Evolutionary conservation across 1,140 invertebrate species (phyloP).

Genomic region (Lithobius niger): DNA sequence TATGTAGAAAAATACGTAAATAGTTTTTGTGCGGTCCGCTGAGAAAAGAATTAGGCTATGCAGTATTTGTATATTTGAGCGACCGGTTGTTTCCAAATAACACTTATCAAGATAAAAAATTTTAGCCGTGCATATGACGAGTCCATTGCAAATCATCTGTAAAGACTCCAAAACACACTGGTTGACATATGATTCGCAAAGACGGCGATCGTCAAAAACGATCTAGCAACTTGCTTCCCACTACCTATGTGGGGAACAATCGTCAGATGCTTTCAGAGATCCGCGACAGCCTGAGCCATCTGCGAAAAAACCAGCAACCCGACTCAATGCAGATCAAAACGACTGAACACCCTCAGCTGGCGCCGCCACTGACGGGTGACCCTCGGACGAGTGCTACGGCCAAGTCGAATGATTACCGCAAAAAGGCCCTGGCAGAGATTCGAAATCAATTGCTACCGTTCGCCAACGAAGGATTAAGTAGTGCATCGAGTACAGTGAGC

Average conservation of each 20-base stretch:
- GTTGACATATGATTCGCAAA: slow-evolving; percentile 12
- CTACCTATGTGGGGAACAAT: slow-evolving; percentile 23
- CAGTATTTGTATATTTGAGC: no score
- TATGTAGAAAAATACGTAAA: no score
- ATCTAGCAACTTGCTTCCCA: slow-evolving; percentile 5
- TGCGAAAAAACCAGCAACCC: slow-evolving; percentile 17
- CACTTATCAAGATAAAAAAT: no score
- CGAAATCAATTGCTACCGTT: slow-evolving; percentile 70
- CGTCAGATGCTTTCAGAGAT: slow-evolving; percentile 30
- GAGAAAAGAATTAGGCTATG: no score
- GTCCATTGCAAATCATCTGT: no score
- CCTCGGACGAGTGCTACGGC: background rate
- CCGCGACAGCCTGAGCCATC: slow-evolving; percentile 27
- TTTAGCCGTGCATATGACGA: no score
- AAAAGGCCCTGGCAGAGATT: slow-evolving; percentile 75
- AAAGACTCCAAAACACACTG: background rate
- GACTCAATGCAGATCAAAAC: slow-evolving; percentile 17
- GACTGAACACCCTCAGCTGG: background rate
- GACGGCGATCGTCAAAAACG: slow-evolving; percentile 3
- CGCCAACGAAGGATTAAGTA: slow-evolving; percentile 55
- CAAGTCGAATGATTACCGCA: slow-evolving; percentile 44
- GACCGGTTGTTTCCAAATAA: no score
- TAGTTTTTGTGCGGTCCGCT: no score
- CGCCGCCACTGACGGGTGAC: background rate
- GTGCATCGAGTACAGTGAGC: slow-evolving; percentile 58